Percentiles rank a stretch among this genome's conserved stretches.
phyloP scores from a whole-genome alignment of 2,113 vertebrate genomes.

The Strix aluco region DNA sequence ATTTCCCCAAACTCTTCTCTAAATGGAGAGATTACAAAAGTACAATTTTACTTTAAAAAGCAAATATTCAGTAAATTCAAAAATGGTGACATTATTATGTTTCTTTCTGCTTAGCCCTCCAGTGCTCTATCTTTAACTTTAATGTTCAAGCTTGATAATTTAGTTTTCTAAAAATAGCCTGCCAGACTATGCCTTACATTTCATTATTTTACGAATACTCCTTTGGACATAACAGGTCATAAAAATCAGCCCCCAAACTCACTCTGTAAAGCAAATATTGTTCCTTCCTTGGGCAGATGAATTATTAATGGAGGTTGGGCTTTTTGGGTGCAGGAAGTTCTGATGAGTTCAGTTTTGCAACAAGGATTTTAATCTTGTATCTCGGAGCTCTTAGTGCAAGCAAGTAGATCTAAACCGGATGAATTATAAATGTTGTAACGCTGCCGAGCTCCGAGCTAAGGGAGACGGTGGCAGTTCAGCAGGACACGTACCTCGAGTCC shows the following conservation, averaged over 20 bases:
- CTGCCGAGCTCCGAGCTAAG: neutral
- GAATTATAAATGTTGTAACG: neutral
- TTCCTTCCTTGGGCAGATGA: neutral
- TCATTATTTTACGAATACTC: neutral
- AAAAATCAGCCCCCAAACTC: neutral
- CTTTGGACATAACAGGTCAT: neutral
- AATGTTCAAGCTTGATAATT: neutral
- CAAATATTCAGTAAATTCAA: neutral
- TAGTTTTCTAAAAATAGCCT: constrained; percentile 9
- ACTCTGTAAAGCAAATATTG: neutral
- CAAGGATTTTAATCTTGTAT: neutral
- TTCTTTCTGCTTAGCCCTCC: neutral
- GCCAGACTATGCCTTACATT: neutral
- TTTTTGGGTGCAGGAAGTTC: neutral
- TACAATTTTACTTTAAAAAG: neutral
- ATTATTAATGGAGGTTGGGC: neutral
- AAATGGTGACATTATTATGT: neutral
- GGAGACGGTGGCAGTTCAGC: neutral
- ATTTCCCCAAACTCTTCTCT: neutral
- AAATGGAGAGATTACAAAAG: neutral
- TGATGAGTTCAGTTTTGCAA: neutral
- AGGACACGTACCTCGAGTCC: fast-evolving
- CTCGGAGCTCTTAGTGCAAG: neutral
- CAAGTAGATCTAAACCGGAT: neutral
- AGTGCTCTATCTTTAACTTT: neutral